These are phyloP conservation scores for Bombyx huttoni DNA, from an alignment of 2,888 invertebrate genomes.

Conservation along the genomic window DNA sequence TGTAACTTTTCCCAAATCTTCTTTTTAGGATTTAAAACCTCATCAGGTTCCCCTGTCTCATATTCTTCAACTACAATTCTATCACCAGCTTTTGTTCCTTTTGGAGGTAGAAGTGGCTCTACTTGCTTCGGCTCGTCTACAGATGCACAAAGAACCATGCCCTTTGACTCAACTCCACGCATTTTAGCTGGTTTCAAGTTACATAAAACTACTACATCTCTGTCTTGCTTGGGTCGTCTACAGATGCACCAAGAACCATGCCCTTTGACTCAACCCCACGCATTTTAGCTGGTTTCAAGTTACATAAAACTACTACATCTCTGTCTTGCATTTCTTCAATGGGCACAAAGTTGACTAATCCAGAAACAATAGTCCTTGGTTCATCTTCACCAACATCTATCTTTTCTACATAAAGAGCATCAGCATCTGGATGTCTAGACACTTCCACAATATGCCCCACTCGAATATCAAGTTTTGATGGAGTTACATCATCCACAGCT, in stretches of 20 bases:
- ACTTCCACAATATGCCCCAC: conserved; percentile 90
- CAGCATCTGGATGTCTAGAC: conserved; percentile 91
- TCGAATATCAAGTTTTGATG: conserved; percentile 86
- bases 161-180: conserved; percentile 91
- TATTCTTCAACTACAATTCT: conserved; percentile 87
- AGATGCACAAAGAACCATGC: conserved; percentile 95
- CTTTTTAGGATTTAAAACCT: conserved; percentile 93
- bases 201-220: conserved; percentile 93
- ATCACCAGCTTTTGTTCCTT: conserved; percentile 85
- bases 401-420: conserved; percentile 91
- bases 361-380: conserved; percentile 84
- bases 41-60: conserved; percentile 83
- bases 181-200: conserved; percentile 98
- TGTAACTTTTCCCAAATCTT: conserved; percentile 97
- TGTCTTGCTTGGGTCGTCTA: conserved; percentile 83
- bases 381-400: conserved; percentile 88
- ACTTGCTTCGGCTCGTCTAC: conserved; percentile 84
- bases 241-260: conserved; percentile 93
- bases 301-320: conserved; percentile 93
- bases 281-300: conserved; percentile 97
- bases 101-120: conserved; percentile 87
- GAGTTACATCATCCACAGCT: conserved; percentile 74
- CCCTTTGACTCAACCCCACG: conserved; percentile 92
- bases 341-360: conserved; percentile 92
- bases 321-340: conserved; percentile 91